Base-by-base conservation (phyloP, 2,113 vertebrate species). In the Rhinogobius similis region DNA sequence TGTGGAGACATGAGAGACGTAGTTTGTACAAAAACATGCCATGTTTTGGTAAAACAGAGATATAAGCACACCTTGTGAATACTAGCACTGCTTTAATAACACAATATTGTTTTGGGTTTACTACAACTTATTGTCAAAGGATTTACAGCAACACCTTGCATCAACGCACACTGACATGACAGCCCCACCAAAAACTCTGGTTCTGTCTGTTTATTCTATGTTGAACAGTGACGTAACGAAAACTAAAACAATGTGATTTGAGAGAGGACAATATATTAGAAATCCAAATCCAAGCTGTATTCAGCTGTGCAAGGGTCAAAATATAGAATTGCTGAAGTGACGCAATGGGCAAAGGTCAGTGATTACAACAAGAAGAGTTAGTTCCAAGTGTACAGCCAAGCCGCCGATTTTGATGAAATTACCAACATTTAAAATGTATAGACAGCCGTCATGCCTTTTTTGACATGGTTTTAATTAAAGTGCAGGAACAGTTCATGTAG, bases 291-390 rank as follows among this genome's bases (percentile, higher is more conserved):
- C 9, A 26, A 67, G 62, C 46, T 68, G 62, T 23, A n/a, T 36
- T 23, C 50, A 41, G 67, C 58, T 62, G 79, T 85, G 39, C 86
- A 87, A 87, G 78, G 85, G 85, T 87, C 81, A 78, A 63, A 88
- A 79, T 83, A 86, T 70, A 69, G 72, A 81, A 83, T 84, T 77
- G 77, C 67, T 83, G 10, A 71, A 67, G 75, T 89, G 86, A 83
- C 10, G 76, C 81, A 89, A 89, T 36, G 85, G 74, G 74, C 83
- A 90, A 86, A 87, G 68, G 82, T 78, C 78, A 67, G 67, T 23
- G 53, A 71, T 67, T 67, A 72, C 65, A 76, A 36, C 65, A 71
- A 20, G 62, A 53, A 20, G 67, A n/a, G 38, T 46, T 67, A 52
- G 23, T 41, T 68, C 14, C 5, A 68, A 56, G 65, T 61, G 58